These are phyloP conservation scores for Vombatus ursinus DNA, from an alignment of 2,113 vertebrate genomes.

Conservation along the genomic window DNA sequence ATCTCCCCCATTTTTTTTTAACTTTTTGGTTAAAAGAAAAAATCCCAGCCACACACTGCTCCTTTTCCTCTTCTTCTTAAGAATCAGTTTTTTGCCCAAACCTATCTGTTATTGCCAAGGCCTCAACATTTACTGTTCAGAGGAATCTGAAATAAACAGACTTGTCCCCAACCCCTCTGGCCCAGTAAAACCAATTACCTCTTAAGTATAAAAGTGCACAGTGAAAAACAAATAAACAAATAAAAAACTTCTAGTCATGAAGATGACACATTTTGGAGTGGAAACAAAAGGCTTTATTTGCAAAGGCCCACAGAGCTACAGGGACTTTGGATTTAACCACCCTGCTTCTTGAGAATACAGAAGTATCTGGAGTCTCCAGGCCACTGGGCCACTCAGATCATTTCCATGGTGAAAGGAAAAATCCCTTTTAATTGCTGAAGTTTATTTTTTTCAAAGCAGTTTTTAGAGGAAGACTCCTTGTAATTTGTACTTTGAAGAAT, in stretches of 20 bases:
- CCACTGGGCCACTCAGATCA: background rate
- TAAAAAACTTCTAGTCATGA: background rate
- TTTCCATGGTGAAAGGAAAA: constrained; percentile 59
- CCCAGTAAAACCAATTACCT: constrained; percentile 65
- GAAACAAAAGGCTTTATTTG: constrained; percentile 58
- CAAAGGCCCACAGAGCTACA: constrained; percentile 30
- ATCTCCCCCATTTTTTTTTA: background rate
- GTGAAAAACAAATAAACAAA: constrained; percentile 65
- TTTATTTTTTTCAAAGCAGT: constrained; percentile 74
- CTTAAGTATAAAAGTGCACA: constrained; percentile 34
- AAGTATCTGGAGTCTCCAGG: constrained; percentile 49
- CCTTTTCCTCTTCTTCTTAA: constrained; percentile 5
- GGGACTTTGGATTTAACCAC: constrained; percentile 42
- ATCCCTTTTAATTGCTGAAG: constrained; percentile 78
- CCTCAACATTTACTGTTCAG: constrained; percentile 4
- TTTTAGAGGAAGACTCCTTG: constrained; percentile 75
- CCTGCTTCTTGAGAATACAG: constrained; percentile 25
- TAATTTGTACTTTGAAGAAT: constrained; percentile 69
- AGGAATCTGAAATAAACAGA: constrained; percentile 59
- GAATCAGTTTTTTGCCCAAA: constrained; percentile 20
- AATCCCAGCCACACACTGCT: background rate
- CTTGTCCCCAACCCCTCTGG: constrained; percentile 27
- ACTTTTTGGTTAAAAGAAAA: background rate
- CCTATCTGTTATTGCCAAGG: constrained; percentile 27
- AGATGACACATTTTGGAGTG: background rate